Evolutionary conservation across 2,113 vertebrate genomes (phyloP), one percentile per base, ranked within the genome.

Genomic region (Bubo bubo): DNA sequence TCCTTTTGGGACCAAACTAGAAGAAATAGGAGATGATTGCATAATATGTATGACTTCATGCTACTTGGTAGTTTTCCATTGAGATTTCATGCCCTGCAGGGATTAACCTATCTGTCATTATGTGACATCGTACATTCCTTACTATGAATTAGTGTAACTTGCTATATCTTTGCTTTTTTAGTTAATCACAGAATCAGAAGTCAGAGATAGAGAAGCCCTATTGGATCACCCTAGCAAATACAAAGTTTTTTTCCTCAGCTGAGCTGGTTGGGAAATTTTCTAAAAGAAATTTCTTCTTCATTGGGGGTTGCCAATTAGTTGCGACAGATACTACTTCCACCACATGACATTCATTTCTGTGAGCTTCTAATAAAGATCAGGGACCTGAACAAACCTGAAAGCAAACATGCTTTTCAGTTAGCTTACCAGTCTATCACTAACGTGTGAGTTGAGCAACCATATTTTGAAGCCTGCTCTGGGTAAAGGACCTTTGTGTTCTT

Each of bases 361-460:
- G 13, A 68, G 24, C 23, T 96, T 67, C 20, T 67, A 20, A 19
- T 80, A n/a, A 84, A 64, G 26, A 35, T 73, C 60, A 55, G 24
- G 28, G 59, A 20, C 8, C 30, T 71, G 59, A 81, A 19, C 20
- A 81, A 79, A 41, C 49, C 53, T 68, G 81, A 59, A 80, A 68
- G 34, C 27, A 79, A 87, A 39, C 17, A 4, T 88, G 6, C 14
- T 93, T 94, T 91, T 67, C 21, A n/a, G 30, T 43, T 74, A 23
- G 12, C 3, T 82, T 47, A 39, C 5, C 6, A 24, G 12, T 52
- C 22, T 86, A 4, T 12, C 4, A 2, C 10, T 52, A 26, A 58
- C 0, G 0, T 43, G 4, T 27, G 37, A 70, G 34, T 17, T 53
- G 17, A 59, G 7, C 27, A 70, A 4, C 27, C 2, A 0, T 60